Percentiles rank a stretch among this genome's conserved stretches.
These are phyloP conservation scores for Lasioglossum vierecki DNA, from an alignment of 2,888 invertebrate genomes.

Conservation along the genomic window DNA sequence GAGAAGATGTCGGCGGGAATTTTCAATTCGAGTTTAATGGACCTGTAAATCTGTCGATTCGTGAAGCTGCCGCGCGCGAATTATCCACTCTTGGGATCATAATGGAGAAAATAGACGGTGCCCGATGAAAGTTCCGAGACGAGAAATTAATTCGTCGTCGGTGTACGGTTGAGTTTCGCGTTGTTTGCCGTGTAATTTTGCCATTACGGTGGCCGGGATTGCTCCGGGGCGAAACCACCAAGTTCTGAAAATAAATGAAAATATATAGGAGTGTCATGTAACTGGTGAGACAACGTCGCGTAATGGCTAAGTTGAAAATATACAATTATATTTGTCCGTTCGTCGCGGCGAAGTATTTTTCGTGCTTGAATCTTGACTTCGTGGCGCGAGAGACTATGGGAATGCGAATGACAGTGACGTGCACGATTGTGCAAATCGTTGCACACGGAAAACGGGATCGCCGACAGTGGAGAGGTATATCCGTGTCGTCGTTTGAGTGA, in stretches of 20 bases:
- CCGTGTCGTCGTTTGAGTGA: slow-evolving; percentile 32
- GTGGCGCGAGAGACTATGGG: not conserved
- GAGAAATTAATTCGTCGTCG: slow-evolving; percentile 2
- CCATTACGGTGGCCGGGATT: not conserved
- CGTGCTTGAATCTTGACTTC: not conserved
- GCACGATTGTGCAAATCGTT: slow-evolving; percentile 38
- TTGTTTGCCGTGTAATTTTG: not conserved
- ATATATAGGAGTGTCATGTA: not conserved
- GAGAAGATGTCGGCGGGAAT: not conserved
- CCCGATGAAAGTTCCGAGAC: not conserved
- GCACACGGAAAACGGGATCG: slow-evolving; percentile 30
- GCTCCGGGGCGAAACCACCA: not conserved
- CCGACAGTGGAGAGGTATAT: slow-evolving; percentile 6
- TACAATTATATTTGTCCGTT: not conserved
- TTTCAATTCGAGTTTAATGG: slow-evolving; percentile 45
- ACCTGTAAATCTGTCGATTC: slow-evolving; percentile 33
- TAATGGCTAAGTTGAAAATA: not conserved
- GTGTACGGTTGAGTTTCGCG: not conserved
- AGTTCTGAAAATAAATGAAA: not conserved
- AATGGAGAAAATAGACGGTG: slow-evolving; percentile 8
- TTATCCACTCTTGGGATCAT: slow-evolving; percentile 19
- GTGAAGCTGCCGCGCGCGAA: slow-evolving; percentile 13
- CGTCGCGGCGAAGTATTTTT: not conserved
- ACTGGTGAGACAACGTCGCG: not conserved
- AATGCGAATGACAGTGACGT: slow-evolving; percentile 48